Conservation (phyloP, 2,113 vertebrate species). For the Panthera leo region DNA sequence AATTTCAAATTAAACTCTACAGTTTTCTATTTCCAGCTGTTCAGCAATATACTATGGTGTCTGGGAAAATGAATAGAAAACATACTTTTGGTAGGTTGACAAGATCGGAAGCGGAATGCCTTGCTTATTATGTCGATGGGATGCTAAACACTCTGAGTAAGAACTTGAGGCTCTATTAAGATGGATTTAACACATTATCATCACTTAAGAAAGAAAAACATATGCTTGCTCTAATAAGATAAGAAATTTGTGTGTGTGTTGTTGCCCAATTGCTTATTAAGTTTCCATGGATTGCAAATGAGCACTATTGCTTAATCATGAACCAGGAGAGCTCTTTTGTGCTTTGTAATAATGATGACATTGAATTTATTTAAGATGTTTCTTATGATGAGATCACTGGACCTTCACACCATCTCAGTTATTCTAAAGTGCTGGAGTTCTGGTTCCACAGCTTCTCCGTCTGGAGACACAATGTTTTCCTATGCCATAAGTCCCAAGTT, state of each 20-base stretch:
- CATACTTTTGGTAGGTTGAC: neutral
- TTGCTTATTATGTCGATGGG: conserved; percentile 34
- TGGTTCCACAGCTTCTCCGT: neutral
- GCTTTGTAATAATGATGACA: neutral
- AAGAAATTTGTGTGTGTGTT: conserved; percentile 20
- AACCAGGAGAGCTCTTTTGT: neutral
- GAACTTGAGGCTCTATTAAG: conserved; percentile 25
- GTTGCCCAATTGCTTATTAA: conserved; percentile 49
- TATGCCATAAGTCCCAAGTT: neutral
- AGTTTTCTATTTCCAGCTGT: conserved; percentile 11
- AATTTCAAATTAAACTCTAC: conserved; percentile 10
- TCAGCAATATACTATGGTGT: neutral
- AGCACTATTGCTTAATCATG: conserved; percentile 5
- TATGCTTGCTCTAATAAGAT: conserved; percentile 15
- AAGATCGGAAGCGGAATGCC: neutral
- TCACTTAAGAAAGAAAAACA: conserved; percentile 55
- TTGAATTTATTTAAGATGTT: conserved; percentile 22
- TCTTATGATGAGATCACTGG: conserved; percentile 38
- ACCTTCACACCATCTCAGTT: neutral
- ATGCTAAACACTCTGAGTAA: conserved; percentile 46
- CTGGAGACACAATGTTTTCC: neutral
- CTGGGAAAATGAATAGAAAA: neutral
- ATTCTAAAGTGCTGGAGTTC: neutral
- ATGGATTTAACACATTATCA: conserved; percentile 28
- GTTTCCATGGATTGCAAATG: neutral